Conservation (phyloP, 1,140 invertebrate genomes). For the Mylabris phalerata region DNA sequence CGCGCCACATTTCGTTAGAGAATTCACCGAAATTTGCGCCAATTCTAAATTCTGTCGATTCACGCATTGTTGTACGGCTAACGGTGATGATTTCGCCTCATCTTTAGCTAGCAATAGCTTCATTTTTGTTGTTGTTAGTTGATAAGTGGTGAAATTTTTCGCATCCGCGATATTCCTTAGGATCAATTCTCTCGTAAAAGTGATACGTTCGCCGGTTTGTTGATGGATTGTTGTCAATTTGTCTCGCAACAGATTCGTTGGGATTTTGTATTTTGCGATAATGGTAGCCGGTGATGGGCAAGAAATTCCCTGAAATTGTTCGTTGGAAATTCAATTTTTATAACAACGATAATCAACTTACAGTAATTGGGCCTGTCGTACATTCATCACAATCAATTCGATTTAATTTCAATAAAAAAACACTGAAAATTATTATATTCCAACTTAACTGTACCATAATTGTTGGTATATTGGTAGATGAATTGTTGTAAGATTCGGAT, state of each 20-base stretch:
- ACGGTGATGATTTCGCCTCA: background rate
- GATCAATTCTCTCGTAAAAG: background rate
- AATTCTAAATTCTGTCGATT: background rate
- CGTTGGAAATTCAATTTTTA: background rate
- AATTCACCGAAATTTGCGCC: background rate
- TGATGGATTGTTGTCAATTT: background rate
- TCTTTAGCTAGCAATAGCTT: background rate
- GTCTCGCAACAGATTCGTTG: background rate
- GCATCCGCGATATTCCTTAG: background rate
- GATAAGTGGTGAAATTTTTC: background rate
- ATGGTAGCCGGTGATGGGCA: background rate
- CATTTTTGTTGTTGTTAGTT: background rate
- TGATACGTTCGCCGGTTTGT: background rate
- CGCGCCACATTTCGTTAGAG: background rate
- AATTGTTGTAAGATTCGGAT: too few relatives aligned
- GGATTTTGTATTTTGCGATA: background rate
- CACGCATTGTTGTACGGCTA: background rate
- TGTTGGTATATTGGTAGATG: too few relatives aligned
- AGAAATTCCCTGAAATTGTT: conserved; percentile 5
- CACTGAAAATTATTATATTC: background rate
- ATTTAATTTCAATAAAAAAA: conserved; percentile 5
- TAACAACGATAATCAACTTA: background rate
- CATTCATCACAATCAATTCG: background rate
- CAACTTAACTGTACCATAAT: too few relatives aligned
- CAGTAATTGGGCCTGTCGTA: background rate